phyloP scores from a whole-genome alignment of 2,113 vertebrate species.

The Sander lucioperca region DNA sequence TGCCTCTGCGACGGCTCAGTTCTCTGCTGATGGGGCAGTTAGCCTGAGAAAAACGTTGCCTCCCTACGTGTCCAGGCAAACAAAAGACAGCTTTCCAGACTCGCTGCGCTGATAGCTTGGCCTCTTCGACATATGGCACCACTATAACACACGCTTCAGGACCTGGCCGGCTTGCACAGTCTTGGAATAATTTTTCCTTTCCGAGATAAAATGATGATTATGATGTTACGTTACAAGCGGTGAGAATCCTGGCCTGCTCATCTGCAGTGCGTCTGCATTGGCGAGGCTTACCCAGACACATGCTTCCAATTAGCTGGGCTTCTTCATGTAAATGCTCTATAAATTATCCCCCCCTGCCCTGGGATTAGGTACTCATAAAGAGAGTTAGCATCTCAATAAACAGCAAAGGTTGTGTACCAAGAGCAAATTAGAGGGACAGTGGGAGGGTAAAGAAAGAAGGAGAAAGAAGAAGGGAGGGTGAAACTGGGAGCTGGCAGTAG shows the following conservation, averaged over 20 bases:
- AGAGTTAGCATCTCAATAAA: constrained; percentile 98
- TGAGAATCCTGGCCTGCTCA: constrained; percentile 78
- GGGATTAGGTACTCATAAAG: constrained; percentile 99
- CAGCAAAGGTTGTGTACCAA: constrained; percentile 86
- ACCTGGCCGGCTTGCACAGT: not conserved
- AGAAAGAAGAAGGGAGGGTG: constrained; percentile 14
- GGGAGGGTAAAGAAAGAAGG: constrained; percentile 38
- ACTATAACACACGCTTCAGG: constrained; percentile 3
- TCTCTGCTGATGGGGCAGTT: constrained; percentile 75
- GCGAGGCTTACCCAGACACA: constrained; percentile 96
- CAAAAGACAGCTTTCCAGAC: constrained; percentile 59
- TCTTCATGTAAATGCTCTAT: constrained; percentile 99
- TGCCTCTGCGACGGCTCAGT: constrained; percentile 65
- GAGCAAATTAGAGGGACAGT: constrained; percentile 90
- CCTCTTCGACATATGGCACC: constrained; percentile 54
- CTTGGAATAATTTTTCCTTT: constrained; percentile 11
- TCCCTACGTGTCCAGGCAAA: constrained; percentile 57
- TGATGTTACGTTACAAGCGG: constrained; percentile 51
- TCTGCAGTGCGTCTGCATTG: constrained; percentile 90
- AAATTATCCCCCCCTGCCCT: constrained; percentile 96
- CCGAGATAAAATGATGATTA: constrained; percentile 46
- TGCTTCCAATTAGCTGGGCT: constrained; percentile 99
- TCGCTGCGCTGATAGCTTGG: constrained; percentile 24
- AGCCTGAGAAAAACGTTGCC: constrained; percentile 69
- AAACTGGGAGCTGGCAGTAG: constrained; percentile 1